Conservation (phyloP, 2,888 invertebrate genomes). For the Doris montereyensis region DNA sequence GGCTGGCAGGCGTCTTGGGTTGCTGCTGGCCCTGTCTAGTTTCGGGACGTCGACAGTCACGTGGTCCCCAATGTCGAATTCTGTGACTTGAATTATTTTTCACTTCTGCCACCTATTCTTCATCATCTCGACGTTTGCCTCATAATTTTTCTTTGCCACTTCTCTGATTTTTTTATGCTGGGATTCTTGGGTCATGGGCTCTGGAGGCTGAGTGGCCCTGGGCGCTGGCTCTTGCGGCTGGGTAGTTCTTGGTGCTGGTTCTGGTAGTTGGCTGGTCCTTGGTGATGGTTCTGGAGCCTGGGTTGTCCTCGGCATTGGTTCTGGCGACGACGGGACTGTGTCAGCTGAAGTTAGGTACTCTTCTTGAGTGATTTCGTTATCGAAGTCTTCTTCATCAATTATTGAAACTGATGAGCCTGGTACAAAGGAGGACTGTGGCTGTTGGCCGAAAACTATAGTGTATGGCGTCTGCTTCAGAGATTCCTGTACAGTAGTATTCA, state of each 20-base stretch:
- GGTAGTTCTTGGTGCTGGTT: not conserved
- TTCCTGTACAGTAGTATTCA: too few species aligned
- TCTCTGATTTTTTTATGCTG: not conserved
- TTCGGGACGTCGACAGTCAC: too few species aligned
- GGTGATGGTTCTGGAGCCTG: not conserved
- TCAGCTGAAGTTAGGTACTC: not conserved
- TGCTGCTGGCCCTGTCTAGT: too few species aligned
- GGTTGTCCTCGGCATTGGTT: not conserved
- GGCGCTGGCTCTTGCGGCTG: not conserved
- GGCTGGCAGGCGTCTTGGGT: too few species aligned
- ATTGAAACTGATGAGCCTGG: too few species aligned
- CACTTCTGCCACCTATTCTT: too few species aligned
- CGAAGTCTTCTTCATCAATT: not conserved
- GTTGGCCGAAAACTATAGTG: too few species aligned
- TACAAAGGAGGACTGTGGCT: too few species aligned
- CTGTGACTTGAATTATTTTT: too few species aligned
- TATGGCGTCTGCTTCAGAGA: too few species aligned
- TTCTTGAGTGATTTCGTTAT: not conserved
- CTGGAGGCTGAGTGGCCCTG: not conserved
- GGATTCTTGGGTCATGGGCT: not conserved
- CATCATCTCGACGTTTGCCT: not conserved
- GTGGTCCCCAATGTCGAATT: too few species aligned
- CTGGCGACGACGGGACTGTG: too few species aligned
- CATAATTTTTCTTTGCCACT: not conserved
- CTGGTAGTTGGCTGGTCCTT: not conserved